Base-by-base conservation (phyloP, 2,888 invertebrate species). In the Caradrina kadenii region DNA sequence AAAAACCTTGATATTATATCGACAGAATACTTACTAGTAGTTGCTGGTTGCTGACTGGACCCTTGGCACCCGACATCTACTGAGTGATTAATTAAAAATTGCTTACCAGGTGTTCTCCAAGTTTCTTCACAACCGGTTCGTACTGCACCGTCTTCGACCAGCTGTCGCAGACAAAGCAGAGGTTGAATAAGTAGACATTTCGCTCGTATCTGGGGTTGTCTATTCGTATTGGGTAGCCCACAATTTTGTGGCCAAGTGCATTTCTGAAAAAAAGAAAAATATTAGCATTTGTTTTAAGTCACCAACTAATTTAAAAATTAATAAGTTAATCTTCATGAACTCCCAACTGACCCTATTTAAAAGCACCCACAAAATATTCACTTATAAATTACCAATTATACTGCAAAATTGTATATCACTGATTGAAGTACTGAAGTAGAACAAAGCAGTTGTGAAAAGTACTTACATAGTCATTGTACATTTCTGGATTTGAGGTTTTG, bases 131-230 rank as follows among this genome's bases (percentile, higher is more conserved):
- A 11, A 99, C 98, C 0, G 98, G 97, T 89, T 99, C 99, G 92
- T 99, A 99, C 87, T 98, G 99, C 2, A 98, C 98, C 0, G 99
- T 98, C 69, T 98, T 97, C 0, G 98, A 98, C 96, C 97, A 97
- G 63, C 98, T 97, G 89, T 99, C 98, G 88, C 99, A 99, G 0
- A 99, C 99, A 90, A 99, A 99, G 92, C 99, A 99, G 42, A 99
- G 93, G 94, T 99, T 99, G 94, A 99, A 99, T 76, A 99, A 97
- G 87, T 98, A 98, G n/a, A 98, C 98, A 93, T 99, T 99, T 64
- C 99, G 96, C 17, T 97, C 97, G 93, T 99, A 99, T 87, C 98
- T 98, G 61, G 98, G 97, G 92, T 98, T 97, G 85, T 98, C 98
- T 70, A 99, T 99, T 79, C 98, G 97, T 52, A 99, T 98, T 0